phyloP scores from a whole-genome alignment of 2,113 vertebrate genomes.

The Alligator mississippiensis region DNA sequence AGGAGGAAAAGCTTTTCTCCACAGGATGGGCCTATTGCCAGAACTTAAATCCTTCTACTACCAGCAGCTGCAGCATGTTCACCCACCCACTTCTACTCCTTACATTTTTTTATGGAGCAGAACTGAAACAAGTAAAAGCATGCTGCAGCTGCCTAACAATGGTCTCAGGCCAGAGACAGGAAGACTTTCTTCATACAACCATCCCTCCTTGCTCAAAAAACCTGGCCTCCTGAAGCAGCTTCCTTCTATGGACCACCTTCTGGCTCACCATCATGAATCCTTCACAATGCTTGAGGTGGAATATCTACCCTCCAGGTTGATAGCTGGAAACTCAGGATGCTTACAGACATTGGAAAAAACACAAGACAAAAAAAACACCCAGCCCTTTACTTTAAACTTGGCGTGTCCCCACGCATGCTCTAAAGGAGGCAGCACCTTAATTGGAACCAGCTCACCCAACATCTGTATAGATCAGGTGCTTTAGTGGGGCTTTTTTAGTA shows the following conservation, averaged over 20 bases:
- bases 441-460: no score
- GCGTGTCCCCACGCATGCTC: no score
- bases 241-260: background rate
- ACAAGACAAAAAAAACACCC: no score
- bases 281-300: background rate
- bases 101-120: background rate
- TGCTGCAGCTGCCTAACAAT: slow-evolving; percentile 48
- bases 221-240: background rate
- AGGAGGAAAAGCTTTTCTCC: background rate
- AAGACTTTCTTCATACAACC: background rate
- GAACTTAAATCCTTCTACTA: background rate
- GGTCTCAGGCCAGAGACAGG: background rate
- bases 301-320: slow-evolving; percentile 1
- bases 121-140: slow-evolving; percentile 48
- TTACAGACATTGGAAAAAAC: no score
- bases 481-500: no score
- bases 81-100: slow-evolving; percentile 7
- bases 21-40: background rate
- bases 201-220: background rate
- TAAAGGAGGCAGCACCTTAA: no score
- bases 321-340: background rate
- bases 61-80: background rate
- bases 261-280: background rate
- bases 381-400: no score
- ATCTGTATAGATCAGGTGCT: no score